Evolutionary conservation across 92 coral and sea anemone species (phyloP), one percentile per base, ranked within the genome.

Genomic region (Pocillopora grandis): DNA sequence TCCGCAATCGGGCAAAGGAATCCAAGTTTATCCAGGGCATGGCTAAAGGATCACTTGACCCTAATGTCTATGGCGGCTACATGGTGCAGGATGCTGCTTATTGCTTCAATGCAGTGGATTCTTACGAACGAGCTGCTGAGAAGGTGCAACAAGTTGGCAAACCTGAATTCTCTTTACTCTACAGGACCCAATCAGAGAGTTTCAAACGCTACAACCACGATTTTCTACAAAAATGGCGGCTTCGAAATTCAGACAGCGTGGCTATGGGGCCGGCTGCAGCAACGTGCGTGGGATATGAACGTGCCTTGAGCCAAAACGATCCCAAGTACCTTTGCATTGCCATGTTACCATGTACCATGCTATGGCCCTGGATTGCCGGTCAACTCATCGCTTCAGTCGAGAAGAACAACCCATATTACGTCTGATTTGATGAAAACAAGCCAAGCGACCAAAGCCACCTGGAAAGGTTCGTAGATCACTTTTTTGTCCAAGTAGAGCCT

Each of bases 51-150:
- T 86, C 79, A 57, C 92, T 88, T 9, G 76, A 72, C 37, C 91
- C 92, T 0, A 87, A 89, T 42, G 71, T 57, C 55, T 89, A 86
- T 75, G 92, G 92, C 10, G 90, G 92, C 23, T 89, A 86, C 80
- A 89, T 86, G 92, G 90, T 89, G 19, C 92, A 89, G 76, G 92
- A 89, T 66, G 90, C 90, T 62, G 92, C 90, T 19, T 86, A 80
- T 69, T 79, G 89, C 78, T 89, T 86, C 60, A 75, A 89, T 35
- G 85, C 90, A 23, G 90, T 89, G 36, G 65, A 33, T 13, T 74
- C 82, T 23, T 86, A 70, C 69, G 62, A 82, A 52, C 9, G n/a
- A 16, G 79, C 86, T 62, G 79, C 86, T 15, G 23, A 61, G 1
- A 12, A 61, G 78, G 72, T 61, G 70, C 86, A 82, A 37, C 11